A percentile compares a stretch with the other conserved stretches of the same genome.
Conservation (phyloP, 1,140 invertebrate species). For the Ladona fulva region DNA sequence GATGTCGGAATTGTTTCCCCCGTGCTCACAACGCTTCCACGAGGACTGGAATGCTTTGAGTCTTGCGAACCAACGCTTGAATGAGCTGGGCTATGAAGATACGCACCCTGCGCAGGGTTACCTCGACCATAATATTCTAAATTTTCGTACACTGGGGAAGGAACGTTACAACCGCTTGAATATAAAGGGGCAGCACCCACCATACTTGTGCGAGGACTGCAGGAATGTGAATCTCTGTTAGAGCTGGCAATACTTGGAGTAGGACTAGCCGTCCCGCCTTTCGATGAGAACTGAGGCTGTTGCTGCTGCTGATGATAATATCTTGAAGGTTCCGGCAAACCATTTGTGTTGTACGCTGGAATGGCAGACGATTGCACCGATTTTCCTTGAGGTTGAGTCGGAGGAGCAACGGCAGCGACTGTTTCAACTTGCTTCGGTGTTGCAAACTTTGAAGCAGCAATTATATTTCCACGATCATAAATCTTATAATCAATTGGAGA, state of each 20-base stretch:
- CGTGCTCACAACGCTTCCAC: constrained; percentile 36
- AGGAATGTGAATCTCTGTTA: constrained; percentile 45
- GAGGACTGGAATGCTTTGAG: constrained; percentile 43
- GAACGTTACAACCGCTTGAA: constrained; percentile 36
- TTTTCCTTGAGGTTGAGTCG: constrained; percentile 22
- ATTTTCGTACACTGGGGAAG: constrained; percentile 67
- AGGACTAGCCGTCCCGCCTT: constrained; percentile 25
- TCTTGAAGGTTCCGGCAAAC: constrained; percentile 11
- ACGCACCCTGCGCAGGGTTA: constrained; percentile 34
- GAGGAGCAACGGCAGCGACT: constrained; percentile 27
- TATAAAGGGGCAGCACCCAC: constrained; percentile 28
- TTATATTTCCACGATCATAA: constrained; percentile 53
- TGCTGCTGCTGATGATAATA: neutral
- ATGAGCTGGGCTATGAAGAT: constrained; percentile 33
- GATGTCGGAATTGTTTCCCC: neutral
- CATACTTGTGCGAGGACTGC: constrained; percentile 48
- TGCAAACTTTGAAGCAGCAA: constrained; percentile 64
- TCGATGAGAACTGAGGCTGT: constrained; percentile 25
- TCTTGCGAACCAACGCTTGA: constrained; percentile 43
- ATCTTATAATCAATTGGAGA: constrained; percentile 45
- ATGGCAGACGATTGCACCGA: constrained; percentile 27
- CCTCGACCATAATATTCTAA: constrained; percentile 59
- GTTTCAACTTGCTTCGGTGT: constrained; percentile 61
- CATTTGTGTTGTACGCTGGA: constrained; percentile 19
- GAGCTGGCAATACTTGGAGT: constrained; percentile 39